Conservation (phyloP, 2,113 vertebrate species). For the Petroica traversi region DNA sequence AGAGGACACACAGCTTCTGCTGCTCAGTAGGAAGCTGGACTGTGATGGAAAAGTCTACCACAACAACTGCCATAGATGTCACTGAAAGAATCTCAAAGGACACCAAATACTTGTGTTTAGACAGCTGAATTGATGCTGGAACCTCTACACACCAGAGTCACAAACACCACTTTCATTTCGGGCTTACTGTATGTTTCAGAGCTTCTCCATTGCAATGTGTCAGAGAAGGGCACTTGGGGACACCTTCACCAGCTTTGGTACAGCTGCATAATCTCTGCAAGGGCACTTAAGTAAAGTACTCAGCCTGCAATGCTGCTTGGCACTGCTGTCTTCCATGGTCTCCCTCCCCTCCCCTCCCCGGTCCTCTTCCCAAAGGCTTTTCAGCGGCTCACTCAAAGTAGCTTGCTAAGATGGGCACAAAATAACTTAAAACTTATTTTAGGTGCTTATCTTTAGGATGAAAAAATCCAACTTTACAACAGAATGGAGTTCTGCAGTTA, state of each 20-base stretch:
- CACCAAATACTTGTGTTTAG: not conserved
- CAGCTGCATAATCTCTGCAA: not conserved
- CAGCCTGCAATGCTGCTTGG: not conserved
- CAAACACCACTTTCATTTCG: not conserved
- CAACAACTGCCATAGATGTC: not conserved
- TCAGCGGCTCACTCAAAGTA: not conserved
- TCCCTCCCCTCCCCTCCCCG: not conserved
- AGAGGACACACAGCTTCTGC: not conserved
- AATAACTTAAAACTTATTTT: not conserved
- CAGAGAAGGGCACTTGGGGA: not conserved
- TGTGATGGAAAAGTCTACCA: not conserved
- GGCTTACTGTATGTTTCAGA: not conserved
- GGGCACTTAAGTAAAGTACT: not conserved
- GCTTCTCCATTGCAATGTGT: not conserved
- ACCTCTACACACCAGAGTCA: not conserved
- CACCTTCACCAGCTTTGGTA: not conserved
- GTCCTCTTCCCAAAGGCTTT: not conserved
- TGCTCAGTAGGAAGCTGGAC: not conserved
- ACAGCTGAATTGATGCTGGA: not conserved
- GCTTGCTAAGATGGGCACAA: not conserved
- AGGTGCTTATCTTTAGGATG: not conserved
- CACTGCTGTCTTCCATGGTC: not conserved
- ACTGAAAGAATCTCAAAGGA: not conserved
- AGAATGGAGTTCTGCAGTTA: not conserved
- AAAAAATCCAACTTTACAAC: not conserved